phyloP scores from a whole-genome alignment of 2,888 invertebrate genomes.

The Seira musarum region DNA sequence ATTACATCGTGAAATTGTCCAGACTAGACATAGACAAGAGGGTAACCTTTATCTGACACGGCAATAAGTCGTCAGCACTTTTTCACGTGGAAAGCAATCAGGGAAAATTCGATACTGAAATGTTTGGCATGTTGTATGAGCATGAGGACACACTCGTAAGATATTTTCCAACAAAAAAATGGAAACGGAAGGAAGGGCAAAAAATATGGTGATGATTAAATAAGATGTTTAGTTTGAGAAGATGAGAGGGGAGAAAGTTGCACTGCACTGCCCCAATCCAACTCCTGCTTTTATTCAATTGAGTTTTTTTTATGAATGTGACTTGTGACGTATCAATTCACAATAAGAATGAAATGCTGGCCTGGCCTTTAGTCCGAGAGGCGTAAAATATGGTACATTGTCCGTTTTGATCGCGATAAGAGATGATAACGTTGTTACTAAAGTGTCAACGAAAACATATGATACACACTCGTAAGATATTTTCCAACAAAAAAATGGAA shows the following conservation, averaged over 20 bases:
- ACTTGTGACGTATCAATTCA: no score
- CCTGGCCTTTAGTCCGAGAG: no score
- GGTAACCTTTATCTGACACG: conserved; percentile 35
- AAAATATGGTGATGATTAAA: conserved; percentile 24
- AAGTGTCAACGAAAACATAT: no score
- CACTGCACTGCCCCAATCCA: no score
- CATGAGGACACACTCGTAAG: not conserved
- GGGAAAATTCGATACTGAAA: conserved; percentile 26
- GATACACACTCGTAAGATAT: no score
- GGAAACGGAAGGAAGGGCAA: conserved; percentile 29
- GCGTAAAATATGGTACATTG: no score
- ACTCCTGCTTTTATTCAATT: no score
- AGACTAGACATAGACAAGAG: not conserved
- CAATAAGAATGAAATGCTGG: no score
- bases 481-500: no score
- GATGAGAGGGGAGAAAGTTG: conserved; percentile 1
- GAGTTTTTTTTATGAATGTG: no score
- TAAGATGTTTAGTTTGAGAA: conserved; percentile 17
- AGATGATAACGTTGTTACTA: no score
- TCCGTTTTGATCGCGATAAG: no score
- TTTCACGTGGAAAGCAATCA: conserved; percentile 6
- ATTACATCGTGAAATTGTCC: conserved; percentile 20
- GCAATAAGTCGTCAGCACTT: conserved; percentile 46
- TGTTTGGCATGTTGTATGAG: not conserved
- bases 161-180: not conserved